Conservation (phyloP, 2,113 vertebrate species). For the Mus pahari region DNA sequence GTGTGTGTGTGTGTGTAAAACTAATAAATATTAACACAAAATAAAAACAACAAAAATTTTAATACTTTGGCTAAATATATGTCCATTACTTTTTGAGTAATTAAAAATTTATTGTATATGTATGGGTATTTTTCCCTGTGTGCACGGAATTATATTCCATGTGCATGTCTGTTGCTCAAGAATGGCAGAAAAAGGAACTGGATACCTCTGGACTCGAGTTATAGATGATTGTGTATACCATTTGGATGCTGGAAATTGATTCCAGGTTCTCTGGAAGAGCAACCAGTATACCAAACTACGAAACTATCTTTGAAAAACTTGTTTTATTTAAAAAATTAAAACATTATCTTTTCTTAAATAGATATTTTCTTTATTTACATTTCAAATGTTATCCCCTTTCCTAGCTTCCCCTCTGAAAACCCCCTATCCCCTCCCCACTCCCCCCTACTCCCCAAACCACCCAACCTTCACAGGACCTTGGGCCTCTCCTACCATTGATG, state of each 20-base stretch:
- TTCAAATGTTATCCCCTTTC: no score
- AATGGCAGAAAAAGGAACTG: neutral
- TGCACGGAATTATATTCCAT: neutral
- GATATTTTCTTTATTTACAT: no score
- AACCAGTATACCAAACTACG: neutral
- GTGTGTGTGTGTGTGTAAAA: no score
- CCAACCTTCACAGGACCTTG: no score
- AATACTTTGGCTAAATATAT: slow-evolving; percentile 10
- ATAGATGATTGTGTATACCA: neutral
- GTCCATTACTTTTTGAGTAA: neutral
- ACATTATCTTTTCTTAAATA: neutral
- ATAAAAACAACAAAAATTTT: neutral
- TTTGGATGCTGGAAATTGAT: neutral
- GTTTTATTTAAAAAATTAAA: slow-evolving; percentile 40
- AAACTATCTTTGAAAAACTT: neutral
- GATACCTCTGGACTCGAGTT: neutral
- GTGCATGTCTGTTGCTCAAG: neutral
- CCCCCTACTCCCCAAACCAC: no score
- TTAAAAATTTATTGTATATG: neutral
- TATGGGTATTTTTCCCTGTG: neutral
- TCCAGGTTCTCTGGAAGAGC: neutral
- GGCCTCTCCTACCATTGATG: no score
- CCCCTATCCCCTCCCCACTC: no score
- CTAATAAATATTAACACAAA: neutral
- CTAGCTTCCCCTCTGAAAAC: no score